Evolutionary conservation across 1,140 invertebrate genomes (phyloP).

Genomic region (Trichoplusia ni): DNA sequence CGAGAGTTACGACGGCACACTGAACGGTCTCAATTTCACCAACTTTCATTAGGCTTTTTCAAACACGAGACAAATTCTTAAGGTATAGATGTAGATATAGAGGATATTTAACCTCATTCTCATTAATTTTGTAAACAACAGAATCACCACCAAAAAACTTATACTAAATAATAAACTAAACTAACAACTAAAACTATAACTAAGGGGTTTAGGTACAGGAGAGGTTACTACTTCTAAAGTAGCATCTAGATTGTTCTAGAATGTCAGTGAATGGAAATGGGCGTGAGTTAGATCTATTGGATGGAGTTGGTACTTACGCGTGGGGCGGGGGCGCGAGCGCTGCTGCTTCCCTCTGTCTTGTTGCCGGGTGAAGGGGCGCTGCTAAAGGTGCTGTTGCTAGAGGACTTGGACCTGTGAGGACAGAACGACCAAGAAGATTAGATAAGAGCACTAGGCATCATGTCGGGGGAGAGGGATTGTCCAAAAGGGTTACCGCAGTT

Average conservation of each 20-base stretch:
- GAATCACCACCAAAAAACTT: background rate
- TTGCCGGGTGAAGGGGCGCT: slow-evolving; percentile 69
- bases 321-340: slow-evolving; percentile 70
- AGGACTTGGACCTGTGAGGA: slow-evolving; percentile 57
- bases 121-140: too few species aligned
- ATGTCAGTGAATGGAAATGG: slow-evolving; percentile 72
- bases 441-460: too few species aligned
- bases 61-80: too few species aligned
- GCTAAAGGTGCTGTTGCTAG: slow-evolving; percentile 66
- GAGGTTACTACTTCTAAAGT: slow-evolving; percentile 29
- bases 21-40: too few species aligned
- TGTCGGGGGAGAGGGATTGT: too few species aligned
- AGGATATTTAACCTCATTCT: too few species aligned
- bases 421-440: too few species aligned
- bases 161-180: background rate
- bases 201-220: background rate
- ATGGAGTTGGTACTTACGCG: slow-evolving; percentile 59
- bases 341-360: slow-evolving; percentile 64
- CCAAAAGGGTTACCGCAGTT: too few species aligned
- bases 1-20: too few species aligned
- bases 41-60: too few species aligned
- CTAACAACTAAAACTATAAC: slow-evolving; percentile 8
- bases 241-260: slow-evolving; percentile 44
- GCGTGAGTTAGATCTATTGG: slow-evolving; percentile 42
- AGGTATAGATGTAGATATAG: too few species aligned